These are phyloP conservation scores for Raja brachyura DNA, from an alignment of 2,113 vertebrate genomes.

Conservation along the genomic window DNA sequence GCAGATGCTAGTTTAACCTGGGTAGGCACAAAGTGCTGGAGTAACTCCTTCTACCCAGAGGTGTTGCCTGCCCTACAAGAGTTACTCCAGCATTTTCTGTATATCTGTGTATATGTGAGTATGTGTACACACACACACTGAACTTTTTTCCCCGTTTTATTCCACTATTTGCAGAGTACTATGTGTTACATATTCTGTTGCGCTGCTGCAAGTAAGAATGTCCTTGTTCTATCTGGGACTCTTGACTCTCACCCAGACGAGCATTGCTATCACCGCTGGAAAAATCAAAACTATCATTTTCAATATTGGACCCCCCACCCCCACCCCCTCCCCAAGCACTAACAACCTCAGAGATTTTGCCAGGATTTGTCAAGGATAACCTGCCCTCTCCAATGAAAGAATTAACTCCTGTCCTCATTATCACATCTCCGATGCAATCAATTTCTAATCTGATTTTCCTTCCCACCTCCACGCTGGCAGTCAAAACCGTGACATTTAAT, in stretches of 20 bases:
- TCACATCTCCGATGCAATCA: conserved; percentile 65
- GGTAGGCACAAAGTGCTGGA: too few species aligned
- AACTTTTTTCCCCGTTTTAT: too few species aligned
- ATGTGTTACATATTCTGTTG: too few species aligned
- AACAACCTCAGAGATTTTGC: conserved; percentile 48
- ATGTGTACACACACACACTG: too few species aligned
- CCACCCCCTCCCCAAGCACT: not conserved
- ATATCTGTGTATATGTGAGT: too few species aligned
- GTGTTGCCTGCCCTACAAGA: too few species aligned
- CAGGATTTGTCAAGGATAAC: conserved; percentile 50
- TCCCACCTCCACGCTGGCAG: conserved; percentile 45
- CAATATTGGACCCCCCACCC: conserved; percentile 39
- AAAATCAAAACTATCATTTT: conserved; percentile 22
- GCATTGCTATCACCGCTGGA: not conserved
- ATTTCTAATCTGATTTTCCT: conserved; percentile 57
- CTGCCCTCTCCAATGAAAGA: conserved; percentile 45
- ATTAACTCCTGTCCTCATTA: conserved; percentile 61
- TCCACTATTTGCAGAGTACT: too few species aligned
- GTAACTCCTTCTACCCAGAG: too few species aligned
- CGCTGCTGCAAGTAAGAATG: too few species aligned
- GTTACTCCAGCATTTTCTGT: too few species aligned
- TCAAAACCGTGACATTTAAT: conserved; percentile 63
- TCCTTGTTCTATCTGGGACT: too few species aligned
- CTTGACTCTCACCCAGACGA: not conserved
- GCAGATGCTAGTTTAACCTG: too few species aligned